Conservation (phyloP, 2,797 vertebrate genomes). For the Centropyge bicolor region DNA sequence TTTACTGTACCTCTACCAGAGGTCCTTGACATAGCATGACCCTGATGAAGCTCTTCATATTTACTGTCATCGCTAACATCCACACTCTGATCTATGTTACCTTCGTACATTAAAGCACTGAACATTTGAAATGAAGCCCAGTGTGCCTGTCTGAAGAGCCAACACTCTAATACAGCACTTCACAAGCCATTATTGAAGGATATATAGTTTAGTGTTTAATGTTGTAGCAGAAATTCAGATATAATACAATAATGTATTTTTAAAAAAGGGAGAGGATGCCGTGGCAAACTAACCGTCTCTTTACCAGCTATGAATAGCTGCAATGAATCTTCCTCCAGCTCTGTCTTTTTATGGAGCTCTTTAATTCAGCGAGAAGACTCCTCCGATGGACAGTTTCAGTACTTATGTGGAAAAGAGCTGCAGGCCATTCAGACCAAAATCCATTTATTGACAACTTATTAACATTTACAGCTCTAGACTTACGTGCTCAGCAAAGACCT, state of each 20-base stretch:
- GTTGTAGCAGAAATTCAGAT: not conserved
- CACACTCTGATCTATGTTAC: not conserved
- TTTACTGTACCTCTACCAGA: not conserved
- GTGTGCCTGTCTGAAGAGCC: not conserved
- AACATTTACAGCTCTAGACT: conserved; percentile 42
- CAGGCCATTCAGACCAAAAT: conserved; percentile 37
- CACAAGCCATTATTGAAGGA: not conserved
- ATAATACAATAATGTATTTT: not conserved
- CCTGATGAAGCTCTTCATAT: not conserved
- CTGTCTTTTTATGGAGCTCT: not conserved
- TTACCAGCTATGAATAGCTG: not conserved
- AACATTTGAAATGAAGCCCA: not conserved
- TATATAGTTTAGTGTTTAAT: not conserved
- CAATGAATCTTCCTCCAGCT: not conserved
- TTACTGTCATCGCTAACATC: not conserved
- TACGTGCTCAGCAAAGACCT: conserved; percentile 39
- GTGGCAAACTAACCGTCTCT: not conserved
- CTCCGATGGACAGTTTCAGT: conserved; percentile 2
- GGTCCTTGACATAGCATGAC: not conserved
- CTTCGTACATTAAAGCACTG: not conserved
- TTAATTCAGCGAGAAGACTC: conserved; percentile 22
- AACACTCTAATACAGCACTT: not conserved
- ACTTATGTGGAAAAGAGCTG: conserved; percentile 30
- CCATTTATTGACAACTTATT: conserved; percentile 53
- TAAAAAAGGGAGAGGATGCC: not conserved